Conservation (phyloP, 2,797 vertebrate genomes). For the Lepidocolaptes lacrymiger region DNA sequence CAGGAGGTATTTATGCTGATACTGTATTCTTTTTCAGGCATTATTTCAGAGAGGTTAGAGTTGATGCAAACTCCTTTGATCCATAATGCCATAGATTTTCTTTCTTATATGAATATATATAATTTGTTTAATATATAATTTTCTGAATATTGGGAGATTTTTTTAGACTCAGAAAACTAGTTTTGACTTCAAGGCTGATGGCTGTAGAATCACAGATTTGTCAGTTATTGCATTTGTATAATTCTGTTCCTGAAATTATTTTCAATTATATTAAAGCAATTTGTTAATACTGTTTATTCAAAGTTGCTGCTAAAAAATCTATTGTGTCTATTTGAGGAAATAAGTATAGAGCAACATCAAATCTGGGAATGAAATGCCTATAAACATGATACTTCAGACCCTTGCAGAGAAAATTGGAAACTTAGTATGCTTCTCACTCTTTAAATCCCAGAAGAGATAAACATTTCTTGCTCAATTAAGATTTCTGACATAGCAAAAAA, state of each 20-base stretch:
- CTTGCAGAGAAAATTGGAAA: constrained; percentile 9
- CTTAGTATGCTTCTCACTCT: constrained; percentile 26
- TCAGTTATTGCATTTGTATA: neutral
- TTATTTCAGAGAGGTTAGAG: neutral
- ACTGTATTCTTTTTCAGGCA: neutral
- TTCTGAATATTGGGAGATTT: neutral
- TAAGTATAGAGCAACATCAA: neutral
- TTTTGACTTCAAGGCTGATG: neutral
- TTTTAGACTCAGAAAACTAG: neutral
- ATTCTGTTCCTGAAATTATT: neutral
- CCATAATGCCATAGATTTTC: neutral
- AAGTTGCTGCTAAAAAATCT: neutral
- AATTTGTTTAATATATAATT: neutral
- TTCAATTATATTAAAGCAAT: neutral
- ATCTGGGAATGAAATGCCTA: neutral
- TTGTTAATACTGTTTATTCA: neutral
- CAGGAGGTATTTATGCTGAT: neutral
- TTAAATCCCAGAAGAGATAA: constrained; percentile 57
- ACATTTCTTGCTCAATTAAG: constrained; percentile 63
- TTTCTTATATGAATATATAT: neutral
- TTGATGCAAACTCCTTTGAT: neutral
- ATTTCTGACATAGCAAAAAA: constrained; percentile 11
- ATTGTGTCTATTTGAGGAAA: neutral
- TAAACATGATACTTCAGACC: neutral
- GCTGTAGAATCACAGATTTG: neutral